Evolutionary conservation across 2,797 vertebrate species (phyloP).

Genomic region (Pseudochirops cupreus): DNA sequence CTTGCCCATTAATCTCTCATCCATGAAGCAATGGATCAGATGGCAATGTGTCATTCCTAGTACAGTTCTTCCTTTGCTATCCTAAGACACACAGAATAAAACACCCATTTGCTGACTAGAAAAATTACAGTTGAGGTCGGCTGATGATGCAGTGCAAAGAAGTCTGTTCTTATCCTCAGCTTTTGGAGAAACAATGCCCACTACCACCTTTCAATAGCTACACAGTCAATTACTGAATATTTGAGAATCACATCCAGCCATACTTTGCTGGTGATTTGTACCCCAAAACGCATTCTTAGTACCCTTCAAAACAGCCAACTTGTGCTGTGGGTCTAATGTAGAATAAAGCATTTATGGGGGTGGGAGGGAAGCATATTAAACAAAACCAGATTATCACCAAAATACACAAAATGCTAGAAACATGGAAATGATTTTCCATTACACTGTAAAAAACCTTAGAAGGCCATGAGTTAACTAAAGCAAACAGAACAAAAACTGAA

Average conservation of each 20-base stretch:
- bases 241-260: constrained; percentile 83
- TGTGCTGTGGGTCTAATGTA: constrained; percentile 69
- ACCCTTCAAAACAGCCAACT: constrained; percentile 71
- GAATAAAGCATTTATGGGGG: constrained; percentile 74
- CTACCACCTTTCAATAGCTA: constrained; percentile 85
- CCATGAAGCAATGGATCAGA: constrained; percentile 82
- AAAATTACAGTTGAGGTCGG: constrained; percentile 87
- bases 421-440: constrained; percentile 79
- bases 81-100: constrained; percentile 82
- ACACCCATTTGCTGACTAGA: constrained; percentile 87
- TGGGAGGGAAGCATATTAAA: constrained; percentile 24
- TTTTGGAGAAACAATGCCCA: constrained; percentile 82
- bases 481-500: constrained; percentile 76
- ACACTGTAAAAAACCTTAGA: constrained; percentile 80
- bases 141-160: constrained; percentile 88
- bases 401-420: constrained; percentile 65
- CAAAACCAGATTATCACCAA: constrained; percentile 73
- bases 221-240: constrained; percentile 83
- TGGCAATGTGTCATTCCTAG: constrained; percentile 81
- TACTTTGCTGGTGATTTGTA: constrained; percentile 79
- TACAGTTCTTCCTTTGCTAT: constrained; percentile 79
- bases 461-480: constrained; percentile 83
- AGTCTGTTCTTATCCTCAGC: constrained; percentile 86
- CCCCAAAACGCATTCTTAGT: constrained; percentile 74
- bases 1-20: constrained; percentile 76